Evolutionary conservation across 2,888 invertebrate genomes (phyloP), one percentile per base, ranked within the genome.

Genomic region (Crocallis elinguaria): DNA sequence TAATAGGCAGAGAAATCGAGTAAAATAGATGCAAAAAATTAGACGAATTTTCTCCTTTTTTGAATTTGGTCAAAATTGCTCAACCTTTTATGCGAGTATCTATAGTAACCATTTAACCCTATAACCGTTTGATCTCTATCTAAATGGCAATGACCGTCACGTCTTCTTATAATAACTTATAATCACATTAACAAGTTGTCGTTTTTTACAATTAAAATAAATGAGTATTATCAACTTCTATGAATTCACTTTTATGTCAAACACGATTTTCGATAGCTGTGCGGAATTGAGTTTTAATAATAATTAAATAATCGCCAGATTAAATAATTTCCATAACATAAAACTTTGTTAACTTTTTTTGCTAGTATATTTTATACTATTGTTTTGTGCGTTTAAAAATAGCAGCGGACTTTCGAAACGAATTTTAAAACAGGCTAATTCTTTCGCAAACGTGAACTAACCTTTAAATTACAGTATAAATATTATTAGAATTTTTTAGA

Each of bases 121-220:
- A 37, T 35, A 39, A 29, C 13, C 21, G 9, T 13, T 27, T 43
- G 37, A 53, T 43, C 32, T 33, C 2, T 38, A 43, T 48, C 37
- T 12, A 17, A 46, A 43, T 5, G 29, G 19, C 42, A 32, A 43
- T 43, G 41, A 37, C 39, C 32, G 36, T 36, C 12, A 19, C 35
- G 1, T 42, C 30, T 41, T 33, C 27, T 6, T 8, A 39, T 57
- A 64, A 64, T 44, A 17, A 42, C 27, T 6, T 8, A 39, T 57
- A 64, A 64, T 44, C 23, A 42, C 17, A 64, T 61, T 58, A 62
- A 61, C 53, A 12, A 23, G 16, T 4, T n/a, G 1, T 16, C 14
- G 41, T 57, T 58, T 60, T 25, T 11, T 45, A 50, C 50, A 59
- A 37, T 51, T 55, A 43, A 59, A 30, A 39, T 41, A 41, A 51